phyloP scores from a whole-genome alignment of 2,113 vertebrate genomes.

The Puma concolor region DNA sequence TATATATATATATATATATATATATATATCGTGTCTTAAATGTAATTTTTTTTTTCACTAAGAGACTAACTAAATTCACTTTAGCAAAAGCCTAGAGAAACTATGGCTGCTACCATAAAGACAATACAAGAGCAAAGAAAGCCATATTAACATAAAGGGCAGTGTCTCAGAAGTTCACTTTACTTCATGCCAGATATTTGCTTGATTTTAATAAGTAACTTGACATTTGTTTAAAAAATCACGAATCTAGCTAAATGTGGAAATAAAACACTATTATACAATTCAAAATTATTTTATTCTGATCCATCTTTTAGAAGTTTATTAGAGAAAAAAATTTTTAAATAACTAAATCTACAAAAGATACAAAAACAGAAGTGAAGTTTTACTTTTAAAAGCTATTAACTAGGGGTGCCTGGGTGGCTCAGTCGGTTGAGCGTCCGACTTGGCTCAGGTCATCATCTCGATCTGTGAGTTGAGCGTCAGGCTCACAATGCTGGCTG shows the following conservation, averaged over 20 bases:
- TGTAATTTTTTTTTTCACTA: not conserved
- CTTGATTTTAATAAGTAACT: not conserved
- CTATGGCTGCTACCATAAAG: not conserved
- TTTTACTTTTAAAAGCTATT: not conserved
- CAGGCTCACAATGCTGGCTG: too few species aligned
- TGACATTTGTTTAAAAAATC: not conserved
- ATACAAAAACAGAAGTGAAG: not conserved
- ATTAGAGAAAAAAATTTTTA: not conserved
- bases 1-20: too few species aligned
- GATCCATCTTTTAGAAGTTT: not conserved
- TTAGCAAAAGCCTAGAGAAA: not conserved
- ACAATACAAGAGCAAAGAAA: not conserved
- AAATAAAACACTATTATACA: not conserved
- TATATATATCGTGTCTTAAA: not conserved
- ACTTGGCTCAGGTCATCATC: too few species aligned
- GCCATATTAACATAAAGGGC: not conserved
- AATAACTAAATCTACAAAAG: not conserved
- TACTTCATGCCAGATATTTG: not conserved
- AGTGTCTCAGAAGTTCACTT: not conserved
- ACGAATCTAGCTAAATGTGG: not conserved
- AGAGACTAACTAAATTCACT: not conserved
- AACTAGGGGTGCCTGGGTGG: too few species aligned
- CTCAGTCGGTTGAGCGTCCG: too few species aligned
- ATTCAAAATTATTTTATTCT: slow-evolving; percentile 29
- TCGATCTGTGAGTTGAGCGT: too few species aligned